These are phyloP conservation scores for Brachyptera risi DNA, from an alignment of 2,888 invertebrate species.

Conservation along the genomic window DNA sequence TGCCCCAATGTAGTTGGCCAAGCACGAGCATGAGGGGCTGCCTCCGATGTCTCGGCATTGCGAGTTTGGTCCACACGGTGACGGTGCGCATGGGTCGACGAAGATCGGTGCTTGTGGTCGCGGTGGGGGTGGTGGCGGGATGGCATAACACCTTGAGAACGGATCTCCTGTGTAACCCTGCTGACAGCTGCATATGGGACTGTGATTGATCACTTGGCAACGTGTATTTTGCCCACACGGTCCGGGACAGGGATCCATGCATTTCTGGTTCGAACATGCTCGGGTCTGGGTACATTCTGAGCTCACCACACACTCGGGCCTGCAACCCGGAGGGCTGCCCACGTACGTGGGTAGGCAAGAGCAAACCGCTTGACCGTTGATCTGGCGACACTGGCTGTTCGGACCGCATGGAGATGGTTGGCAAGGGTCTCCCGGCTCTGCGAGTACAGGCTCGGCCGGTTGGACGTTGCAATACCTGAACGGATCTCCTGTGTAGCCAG, in stretches of 20 bases:
- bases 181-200: conserved; percentile 67
- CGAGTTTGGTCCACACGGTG: conserved; percentile 45
- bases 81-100: conserved; percentile 50
- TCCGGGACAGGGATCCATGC: conserved; percentile 65
- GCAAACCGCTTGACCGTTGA: conserved; percentile 66
- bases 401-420: conserved; percentile 72
- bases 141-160: conserved; percentile 60
- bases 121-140: conserved; percentile 33
- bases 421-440: conserved; percentile 43
- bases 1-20: conserved; percentile 43
- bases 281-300: conserved; percentile 63
- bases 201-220: conserved; percentile 68
- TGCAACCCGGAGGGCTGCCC: conserved; percentile 64
- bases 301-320: conserved; percentile 68
- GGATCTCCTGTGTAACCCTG: conserved; percentile 74
- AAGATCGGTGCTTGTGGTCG: conserved; percentile 34
- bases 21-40: conserved; percentile 40
- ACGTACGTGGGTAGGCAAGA: conserved; percentile 62
- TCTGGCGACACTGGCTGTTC: conserved; percentile 71
- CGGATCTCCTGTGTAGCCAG: conserved; percentile 72
- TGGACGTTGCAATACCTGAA: conserved; percentile 58
- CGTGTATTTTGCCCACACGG: conserved; percentile 68
- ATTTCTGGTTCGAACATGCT: conserved; percentile 65
- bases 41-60: conserved; percentile 39
- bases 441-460: conserved; percentile 34